Evolutionary conservation across 1,140 invertebrate species (phyloP).

Genomic region (Drepana arcuata): DNA sequence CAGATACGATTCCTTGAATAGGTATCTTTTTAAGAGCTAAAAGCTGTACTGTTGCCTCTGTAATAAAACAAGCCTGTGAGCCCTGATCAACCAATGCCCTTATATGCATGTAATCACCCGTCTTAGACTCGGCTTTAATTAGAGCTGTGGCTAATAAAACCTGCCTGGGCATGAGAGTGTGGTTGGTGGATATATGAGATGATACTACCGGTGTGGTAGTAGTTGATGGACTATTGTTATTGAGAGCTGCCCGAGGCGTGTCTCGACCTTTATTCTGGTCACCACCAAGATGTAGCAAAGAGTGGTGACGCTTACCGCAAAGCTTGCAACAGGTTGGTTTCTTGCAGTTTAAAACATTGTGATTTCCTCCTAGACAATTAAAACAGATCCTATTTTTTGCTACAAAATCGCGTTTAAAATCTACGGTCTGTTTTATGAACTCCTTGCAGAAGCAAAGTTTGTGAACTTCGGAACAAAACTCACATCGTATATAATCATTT

Average conservation of each 20-base stretch:
- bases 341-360: neutral
- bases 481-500: no score
- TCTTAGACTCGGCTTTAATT: neutral
- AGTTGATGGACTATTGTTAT: neutral
- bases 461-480: neutral
- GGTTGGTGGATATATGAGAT: neutral
- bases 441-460: constrained; percentile 3
- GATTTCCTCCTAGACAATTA: constrained; percentile 4
- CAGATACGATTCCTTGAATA: no score
- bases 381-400: constrained; percentile 2
- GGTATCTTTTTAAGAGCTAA: no score
- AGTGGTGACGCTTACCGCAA: neutral
- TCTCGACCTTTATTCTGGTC: neutral
- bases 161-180: neutral
- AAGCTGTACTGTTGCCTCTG: no score
- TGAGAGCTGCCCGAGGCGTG: neutral
- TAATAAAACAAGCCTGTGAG: no score
- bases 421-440: neutral
- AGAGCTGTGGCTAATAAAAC: constrained; percentile 1
- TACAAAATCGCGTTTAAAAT: constrained; percentile 1
- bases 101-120: neutral
- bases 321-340: neutral
- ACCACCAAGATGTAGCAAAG: neutral
- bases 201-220: neutral
- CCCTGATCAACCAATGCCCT: no score